phyloP scores from a whole-genome alignment of 92 coral and sea anemone species.

The Desmophyllum pertusum region DNA sequence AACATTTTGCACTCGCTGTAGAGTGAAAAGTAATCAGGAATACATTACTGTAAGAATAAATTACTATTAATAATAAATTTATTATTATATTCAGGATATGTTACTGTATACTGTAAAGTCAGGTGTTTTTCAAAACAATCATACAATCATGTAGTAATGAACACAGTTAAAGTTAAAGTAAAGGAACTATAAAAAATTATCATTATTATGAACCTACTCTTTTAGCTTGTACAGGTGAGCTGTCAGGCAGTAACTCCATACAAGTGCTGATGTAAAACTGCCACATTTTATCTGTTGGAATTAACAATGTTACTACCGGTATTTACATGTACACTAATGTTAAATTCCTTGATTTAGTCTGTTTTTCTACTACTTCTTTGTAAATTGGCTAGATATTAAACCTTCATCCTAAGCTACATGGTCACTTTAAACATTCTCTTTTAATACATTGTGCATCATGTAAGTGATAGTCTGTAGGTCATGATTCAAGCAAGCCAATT shows the following conservation, averaged over 20 bases:
- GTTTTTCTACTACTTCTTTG: too few relatives aligned
- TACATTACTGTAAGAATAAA: neutral
- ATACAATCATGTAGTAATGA: too few relatives aligned
- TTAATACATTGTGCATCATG: too few relatives aligned
- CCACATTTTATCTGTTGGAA: conserved; percentile 89
- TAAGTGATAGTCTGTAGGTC: neutral
- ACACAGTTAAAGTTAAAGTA: too few relatives aligned
- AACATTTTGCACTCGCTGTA: conserved; percentile 62
- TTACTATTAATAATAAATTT: too few relatives aligned
- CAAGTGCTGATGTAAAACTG: conserved; percentile 71
- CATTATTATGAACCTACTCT: conserved; percentile 49
- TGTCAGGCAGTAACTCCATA: conserved; percentile 50
- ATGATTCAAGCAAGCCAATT: neutral
- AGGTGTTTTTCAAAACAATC: neutral
- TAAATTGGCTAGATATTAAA: too few relatives aligned
- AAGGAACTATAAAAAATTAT: neutral
- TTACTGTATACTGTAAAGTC: too few relatives aligned
- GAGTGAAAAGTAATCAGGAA: conserved; percentile 3
- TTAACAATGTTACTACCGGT: neutral
- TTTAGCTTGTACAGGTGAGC: conserved; percentile 45
- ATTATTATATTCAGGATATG: too few relatives aligned
- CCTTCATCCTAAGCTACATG: too few relatives aligned
- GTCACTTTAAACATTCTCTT: too few relatives aligned
- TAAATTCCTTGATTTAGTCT: too few relatives aligned
- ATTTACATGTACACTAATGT: too few relatives aligned